Conservation (phyloP, 1,140 invertebrate species). For the Andricus grossulariae region DNA sequence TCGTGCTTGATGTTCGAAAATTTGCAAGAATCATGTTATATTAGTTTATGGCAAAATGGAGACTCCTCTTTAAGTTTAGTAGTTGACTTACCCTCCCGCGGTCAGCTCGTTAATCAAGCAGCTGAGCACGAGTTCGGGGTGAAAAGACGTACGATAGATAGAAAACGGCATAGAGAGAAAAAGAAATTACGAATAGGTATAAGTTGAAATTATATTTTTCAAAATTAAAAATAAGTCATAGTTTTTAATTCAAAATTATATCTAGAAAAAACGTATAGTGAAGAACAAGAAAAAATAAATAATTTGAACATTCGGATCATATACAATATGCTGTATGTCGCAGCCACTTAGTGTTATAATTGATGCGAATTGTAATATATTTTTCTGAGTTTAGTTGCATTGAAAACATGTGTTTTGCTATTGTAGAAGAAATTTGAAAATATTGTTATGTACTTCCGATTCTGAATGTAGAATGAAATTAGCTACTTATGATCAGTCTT, state of each 20-base stretch:
- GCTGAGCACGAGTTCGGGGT: slow-evolving; percentile 81
- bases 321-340: too few relatives aligned
- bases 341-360: too few relatives aligned
- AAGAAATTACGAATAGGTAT: slow-evolving; percentile 73
- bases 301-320: too few relatives aligned
- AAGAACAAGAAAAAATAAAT: too few relatives aligned
- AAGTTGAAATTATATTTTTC: slow-evolving; percentile 47
- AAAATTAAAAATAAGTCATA: slow-evolving; percentile 17
- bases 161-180: slow-evolving; percentile 73
- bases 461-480: too few relatives aligned
- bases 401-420: too few relatives aligned
- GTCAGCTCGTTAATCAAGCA: slow-evolving; percentile 91
- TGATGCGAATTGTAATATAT: too few relatives aligned
- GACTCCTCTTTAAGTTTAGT: slow-evolving; percentile 42
- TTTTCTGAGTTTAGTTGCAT: too few relatives aligned
- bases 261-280: not conserved
- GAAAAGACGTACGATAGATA: slow-evolving; percentile 80
- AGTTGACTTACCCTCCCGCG: slow-evolving; percentile 86
- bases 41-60: not conserved
- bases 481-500: too few relatives aligned
- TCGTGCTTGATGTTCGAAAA: slow-evolving; percentile 23
- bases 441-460: too few relatives aligned
- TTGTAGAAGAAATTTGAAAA: too few relatives aligned
- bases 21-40: not conserved
- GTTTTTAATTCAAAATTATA: slow-evolving; percentile 6